These are phyloP conservation scores for Latrodectus hesperus DNA, from an alignment of 2,888 invertebrate species.

Conservation along the genomic window DNA sequence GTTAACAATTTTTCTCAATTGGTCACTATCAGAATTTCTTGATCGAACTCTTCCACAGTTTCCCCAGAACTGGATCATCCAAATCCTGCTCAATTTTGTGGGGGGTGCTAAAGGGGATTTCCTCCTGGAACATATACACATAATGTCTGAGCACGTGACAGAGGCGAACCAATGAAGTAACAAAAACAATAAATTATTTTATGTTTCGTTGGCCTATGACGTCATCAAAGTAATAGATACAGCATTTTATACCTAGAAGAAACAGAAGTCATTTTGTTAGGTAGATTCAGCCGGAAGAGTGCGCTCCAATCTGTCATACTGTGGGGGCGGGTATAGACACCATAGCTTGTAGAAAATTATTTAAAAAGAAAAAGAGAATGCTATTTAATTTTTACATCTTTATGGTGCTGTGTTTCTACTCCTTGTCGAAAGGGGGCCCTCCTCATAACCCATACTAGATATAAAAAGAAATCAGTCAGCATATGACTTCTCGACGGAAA, in stretches of 20 bases:
- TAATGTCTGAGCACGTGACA: not conserved
- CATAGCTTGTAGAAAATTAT: slow-evolving; percentile 40
- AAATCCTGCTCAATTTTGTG: slow-evolving; percentile 62
- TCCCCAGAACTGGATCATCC: slow-evolving; percentile 35
- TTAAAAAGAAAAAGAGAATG: slow-evolving; percentile 23
- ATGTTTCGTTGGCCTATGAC: slow-evolving; percentile 34
- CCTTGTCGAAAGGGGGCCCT: slow-evolving; percentile 14
- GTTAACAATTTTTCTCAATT: too few relatives aligned
- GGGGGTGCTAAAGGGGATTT: slow-evolving; percentile 27
- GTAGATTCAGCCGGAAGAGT: not conserved
- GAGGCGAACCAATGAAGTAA: slow-evolving; percentile 6
- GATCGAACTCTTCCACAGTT: not conserved
- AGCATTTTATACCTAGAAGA: slow-evolving; percentile 60
- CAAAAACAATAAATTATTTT: not conserved
- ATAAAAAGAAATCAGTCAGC: too few relatives aligned
- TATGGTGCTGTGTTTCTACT: slow-evolving; percentile 65
- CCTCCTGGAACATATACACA: slow-evolving; percentile 2
- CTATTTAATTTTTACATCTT: slow-evolving; percentile 61
- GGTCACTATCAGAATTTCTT: not conserved
- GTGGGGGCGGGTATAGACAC: slow-evolving; percentile 8
- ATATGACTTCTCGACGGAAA: too few relatives aligned
- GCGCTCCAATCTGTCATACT: not conserved
- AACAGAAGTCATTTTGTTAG: slow-evolving; percentile 29
- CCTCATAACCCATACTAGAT: too few relatives aligned
- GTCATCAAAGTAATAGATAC: slow-evolving; percentile 67